Conservation (phyloP, 2,113 vertebrate species). For the Sakesphorus luctuosus region DNA sequence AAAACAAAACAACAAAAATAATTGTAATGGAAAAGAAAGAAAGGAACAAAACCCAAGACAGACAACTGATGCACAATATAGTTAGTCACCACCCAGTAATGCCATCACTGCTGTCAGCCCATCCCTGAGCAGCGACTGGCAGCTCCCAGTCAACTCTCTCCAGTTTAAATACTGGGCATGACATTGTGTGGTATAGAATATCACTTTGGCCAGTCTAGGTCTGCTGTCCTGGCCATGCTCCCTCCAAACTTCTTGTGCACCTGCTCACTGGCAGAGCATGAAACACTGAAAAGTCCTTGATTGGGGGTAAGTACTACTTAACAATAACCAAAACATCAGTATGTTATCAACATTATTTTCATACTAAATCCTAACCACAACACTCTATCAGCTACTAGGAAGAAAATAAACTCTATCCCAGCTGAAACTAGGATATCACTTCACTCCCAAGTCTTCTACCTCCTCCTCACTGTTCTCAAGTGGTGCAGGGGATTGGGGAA, state of each 20-base stretch:
- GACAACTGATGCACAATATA: not conserved
- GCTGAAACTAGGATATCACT: not conserved
- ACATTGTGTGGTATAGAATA: not conserved
- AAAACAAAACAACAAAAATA: not conserved
- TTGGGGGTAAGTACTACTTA: not conserved
- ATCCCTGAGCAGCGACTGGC: not conserved
- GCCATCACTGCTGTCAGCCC: no score
- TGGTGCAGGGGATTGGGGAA: not conserved
- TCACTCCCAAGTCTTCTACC: not conserved
- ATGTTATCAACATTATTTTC: not conserved
- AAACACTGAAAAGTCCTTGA: not conserved
- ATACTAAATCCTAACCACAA: not conserved
- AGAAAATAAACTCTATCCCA: not conserved
- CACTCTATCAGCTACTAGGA: not conserved
- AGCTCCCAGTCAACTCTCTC: no score
- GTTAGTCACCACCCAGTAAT: not conserved
- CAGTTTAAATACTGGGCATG: not conserved
- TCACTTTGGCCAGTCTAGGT: not conserved
- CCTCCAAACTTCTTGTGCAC: not conserved
- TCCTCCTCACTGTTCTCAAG: rapidly evolving
- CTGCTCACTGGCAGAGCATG: not conserved
- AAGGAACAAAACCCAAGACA: not conserved
- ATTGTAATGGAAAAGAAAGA: not conserved
- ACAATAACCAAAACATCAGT: not conserved
- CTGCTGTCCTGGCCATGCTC: not conserved